Evolutionary conservation across 1,140 invertebrate genomes (phyloP).

Genomic region (Steinernema feltiae): DNA sequence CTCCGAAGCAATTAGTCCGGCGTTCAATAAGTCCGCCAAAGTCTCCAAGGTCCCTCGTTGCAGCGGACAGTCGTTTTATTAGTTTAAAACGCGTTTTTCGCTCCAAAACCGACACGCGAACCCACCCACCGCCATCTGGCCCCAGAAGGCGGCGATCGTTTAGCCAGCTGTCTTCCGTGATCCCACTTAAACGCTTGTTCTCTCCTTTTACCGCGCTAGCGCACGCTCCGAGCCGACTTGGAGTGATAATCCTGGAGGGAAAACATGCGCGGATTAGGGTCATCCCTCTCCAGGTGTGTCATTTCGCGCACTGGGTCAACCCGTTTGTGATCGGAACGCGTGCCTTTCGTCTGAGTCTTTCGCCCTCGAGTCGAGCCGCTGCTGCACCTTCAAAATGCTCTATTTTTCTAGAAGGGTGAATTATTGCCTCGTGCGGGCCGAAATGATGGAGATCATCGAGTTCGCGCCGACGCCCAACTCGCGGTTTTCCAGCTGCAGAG

Average conservation of each 20-base stretch:
- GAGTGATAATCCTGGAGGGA: conserved; percentile 9
- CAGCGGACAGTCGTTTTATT: not conserved
- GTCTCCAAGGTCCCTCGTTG: not conserved
- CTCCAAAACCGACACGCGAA: too few relatives aligned
- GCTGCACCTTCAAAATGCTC: not conserved
- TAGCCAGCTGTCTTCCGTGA: not conserved
- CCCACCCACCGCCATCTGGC: conserved; percentile 5
- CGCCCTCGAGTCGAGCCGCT: not conserved
- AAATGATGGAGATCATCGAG: conserved; percentile 11
- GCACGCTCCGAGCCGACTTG: not conserved
- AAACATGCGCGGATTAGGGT: conserved; percentile 4
- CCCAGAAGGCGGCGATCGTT: not conserved
- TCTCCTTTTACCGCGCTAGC: not conserved
- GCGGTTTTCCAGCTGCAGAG: not conserved
- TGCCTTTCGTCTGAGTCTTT: not conserved
- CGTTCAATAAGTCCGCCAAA: not conserved
- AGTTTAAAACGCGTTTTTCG: conserved; percentile 13
- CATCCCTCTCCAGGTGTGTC: not conserved
- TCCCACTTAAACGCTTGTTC: not conserved
- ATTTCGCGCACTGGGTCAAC: conserved; percentile 6
- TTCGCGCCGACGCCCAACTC: not conserved
- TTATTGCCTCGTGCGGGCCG: conserved; percentile 9
- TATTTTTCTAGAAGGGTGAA: conserved; percentile 11
- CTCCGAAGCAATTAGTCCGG: not conserved
- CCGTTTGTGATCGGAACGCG: conserved; percentile 9